Conservation (phyloP, 2,888 invertebrate species). For the Cepaea hortensis region DNA sequence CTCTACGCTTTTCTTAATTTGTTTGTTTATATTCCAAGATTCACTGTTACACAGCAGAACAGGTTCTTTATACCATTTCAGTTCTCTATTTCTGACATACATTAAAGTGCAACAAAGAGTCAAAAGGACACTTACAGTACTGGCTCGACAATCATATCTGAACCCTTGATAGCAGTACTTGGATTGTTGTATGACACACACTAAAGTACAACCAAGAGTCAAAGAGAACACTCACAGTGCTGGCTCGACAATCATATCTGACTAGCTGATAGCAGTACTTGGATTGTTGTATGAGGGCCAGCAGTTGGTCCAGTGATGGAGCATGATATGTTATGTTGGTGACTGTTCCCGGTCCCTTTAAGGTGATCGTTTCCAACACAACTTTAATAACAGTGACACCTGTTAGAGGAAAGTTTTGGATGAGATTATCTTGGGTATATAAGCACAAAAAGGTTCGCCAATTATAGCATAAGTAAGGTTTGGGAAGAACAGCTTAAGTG, state of each 20-base stretch:
- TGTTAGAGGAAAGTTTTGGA: conserved; percentile 27
- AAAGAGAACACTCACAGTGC: conserved; percentile 57
- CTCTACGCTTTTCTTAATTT: no score
- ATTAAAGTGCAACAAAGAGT: not conserved
- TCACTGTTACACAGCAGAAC: no score
- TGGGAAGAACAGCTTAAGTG: not conserved
- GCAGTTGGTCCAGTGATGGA: conserved; percentile 58
- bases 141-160: conserved; percentile 61
- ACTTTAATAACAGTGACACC: conserved; percentile 57
- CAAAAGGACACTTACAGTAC: conserved; percentile 56
- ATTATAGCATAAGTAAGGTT: no score
- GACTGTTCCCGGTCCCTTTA: not conserved
- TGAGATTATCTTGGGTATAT: not conserved
- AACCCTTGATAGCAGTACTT: conserved; percentile 64
- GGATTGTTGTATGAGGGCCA: conserved; percentile 56
- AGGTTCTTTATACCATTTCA: no score
- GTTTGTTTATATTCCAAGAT: no score
- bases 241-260: conserved; percentile 61
- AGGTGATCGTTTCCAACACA: conserved; percentile 41
- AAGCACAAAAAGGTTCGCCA: no score
- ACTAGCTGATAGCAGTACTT: conserved; percentile 64
- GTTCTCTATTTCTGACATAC: no score
- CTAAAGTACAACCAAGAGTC: not conserved
- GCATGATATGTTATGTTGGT: conserved; percentile 57
- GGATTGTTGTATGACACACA: conserved; percentile 56